Evolutionary conservation across 2,113 vertebrate species (phyloP), one percentile per base, ranked within the genome.

Genomic region (Sapajus apella): DNA sequence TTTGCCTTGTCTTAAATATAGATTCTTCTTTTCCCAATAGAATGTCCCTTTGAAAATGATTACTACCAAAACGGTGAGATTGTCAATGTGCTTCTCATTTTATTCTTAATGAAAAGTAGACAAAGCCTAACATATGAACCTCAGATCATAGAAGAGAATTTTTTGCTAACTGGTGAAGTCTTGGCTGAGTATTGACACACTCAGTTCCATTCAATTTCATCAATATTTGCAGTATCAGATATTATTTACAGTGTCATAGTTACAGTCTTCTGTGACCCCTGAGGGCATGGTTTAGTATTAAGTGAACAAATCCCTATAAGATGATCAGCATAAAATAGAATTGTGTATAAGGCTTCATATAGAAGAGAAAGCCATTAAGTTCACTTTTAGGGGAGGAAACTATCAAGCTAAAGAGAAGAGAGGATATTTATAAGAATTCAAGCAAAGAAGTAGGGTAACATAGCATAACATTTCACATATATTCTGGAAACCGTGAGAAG

Each of bases 1-100:
- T 96, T 96, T 94, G 45, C 23, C 55, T 96, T 93, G 73, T 81
- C 37, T 97, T 96, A 97, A 97, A 96, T 97, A 96, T 35, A 76
- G 97, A 85, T 87, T 90, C 76, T 89, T 87, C 50, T 87, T 97
- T 97, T 95, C 90, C 91, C 90, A 87, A 73, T 52, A 89, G 94
- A 58, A 85, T 70, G 5, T 55, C 32, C 92, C 68, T 94, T 94
- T 47, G 50, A 92, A 94, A 91, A 95, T 83, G 43, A 95, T 92
- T 82, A 88, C 70, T 20, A 70, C 30, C 37, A 79, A 95, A 92
- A 90, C 10, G 8, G 80, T 94, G 50, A 87, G 70, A 87, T 70
- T 81, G 50, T 66, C 84, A 90, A 90, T 82, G 73, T 82, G 61
- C 32, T 82, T 96, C 45, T 47, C 66, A 85, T 37, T 92, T 96